Evolutionary conservation across 2,113 vertebrate species (phyloP).

Genomic region (Apaloderma vittatum): DNA sequence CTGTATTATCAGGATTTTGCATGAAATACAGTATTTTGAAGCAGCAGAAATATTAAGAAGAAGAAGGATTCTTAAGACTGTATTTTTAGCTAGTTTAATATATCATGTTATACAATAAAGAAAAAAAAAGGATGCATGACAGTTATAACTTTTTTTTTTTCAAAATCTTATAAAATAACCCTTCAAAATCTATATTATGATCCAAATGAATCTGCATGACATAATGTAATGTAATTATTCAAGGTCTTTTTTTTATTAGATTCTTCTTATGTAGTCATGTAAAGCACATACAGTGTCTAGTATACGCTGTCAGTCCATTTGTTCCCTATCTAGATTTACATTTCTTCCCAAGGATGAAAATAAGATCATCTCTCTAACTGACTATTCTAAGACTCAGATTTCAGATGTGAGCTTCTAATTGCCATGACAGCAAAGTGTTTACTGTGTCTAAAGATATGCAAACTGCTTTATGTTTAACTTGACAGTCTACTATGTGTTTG

Average conservation of each 20-base stretch:
- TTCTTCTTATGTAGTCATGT: background rate
- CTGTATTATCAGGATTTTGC: background rate
- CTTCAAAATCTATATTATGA: background rate
- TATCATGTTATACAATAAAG: background rate
- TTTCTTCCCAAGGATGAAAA: background rate
- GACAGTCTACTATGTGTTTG: background rate
- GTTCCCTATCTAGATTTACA: background rate
- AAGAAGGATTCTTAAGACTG: background rate
- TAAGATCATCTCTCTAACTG: background rate
- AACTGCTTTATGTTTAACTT: background rate
- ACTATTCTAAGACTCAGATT: background rate
- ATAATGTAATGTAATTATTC: background rate
- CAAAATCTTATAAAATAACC: background rate
- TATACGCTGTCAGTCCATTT: background rate
- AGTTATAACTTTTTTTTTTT: background rate
- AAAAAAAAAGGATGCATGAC: background rate
- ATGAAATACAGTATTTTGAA: background rate
- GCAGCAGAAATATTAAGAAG: background rate
- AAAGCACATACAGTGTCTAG: background rate
- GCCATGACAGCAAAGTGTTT: conserved; percentile 29
- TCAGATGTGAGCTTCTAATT: conserved; percentile 4
- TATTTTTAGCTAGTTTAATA: background rate
- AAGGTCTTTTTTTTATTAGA: background rate
- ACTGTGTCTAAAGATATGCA: conserved; percentile 39
- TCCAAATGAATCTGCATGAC: background rate